Evolutionary conservation across 1,140 invertebrate species (phyloP).

Genomic region (Semibalanus balanoides): DNA sequence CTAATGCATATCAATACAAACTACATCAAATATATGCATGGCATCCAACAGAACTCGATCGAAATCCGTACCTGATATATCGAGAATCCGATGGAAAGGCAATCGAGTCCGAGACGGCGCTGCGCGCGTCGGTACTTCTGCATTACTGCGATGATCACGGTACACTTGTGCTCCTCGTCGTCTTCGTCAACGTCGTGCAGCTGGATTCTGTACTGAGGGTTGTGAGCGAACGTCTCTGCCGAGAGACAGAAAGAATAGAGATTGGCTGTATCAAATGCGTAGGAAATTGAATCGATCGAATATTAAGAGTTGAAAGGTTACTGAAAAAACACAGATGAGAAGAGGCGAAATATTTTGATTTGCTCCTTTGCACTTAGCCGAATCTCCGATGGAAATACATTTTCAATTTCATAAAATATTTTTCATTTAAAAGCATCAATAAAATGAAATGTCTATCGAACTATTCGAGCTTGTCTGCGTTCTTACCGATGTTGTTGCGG

Average conservation of each 20-base stretch:
- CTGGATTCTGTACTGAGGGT: slow-evolving; percentile 90
- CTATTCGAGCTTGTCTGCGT: background rate
- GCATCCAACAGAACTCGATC: background rate
- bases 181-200: slow-evolving; percentile 78
- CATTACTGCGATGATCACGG: slow-evolving; percentile 68
- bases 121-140: slow-evolving; percentile 72
- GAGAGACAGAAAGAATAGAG: slow-evolving; percentile 10
- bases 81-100: slow-evolving; percentile 82
- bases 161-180: slow-evolving; percentile 74
- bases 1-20: too few species aligned
- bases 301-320: too few species aligned
- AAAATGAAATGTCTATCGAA: too few species aligned
- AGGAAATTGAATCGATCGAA: background rate
- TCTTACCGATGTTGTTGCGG: slow-evolving; percentile 70
- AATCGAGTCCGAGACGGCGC: slow-evolving; percentile 55
- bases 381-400: too few species aligned
- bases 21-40: too few species aligned
- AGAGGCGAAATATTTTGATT: too few species aligned
- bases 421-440: too few species aligned
- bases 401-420: too few species aligned
- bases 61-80: slow-evolving; percentile 59
- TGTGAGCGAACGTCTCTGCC: slow-evolving; percentile 78
- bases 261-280: too few species aligned
- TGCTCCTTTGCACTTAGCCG: too few species aligned
- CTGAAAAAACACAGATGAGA: too few species aligned